phyloP scores from a whole-genome alignment of 2,888 invertebrate genomes.

The Leptinotarsa tumamoca region DNA sequence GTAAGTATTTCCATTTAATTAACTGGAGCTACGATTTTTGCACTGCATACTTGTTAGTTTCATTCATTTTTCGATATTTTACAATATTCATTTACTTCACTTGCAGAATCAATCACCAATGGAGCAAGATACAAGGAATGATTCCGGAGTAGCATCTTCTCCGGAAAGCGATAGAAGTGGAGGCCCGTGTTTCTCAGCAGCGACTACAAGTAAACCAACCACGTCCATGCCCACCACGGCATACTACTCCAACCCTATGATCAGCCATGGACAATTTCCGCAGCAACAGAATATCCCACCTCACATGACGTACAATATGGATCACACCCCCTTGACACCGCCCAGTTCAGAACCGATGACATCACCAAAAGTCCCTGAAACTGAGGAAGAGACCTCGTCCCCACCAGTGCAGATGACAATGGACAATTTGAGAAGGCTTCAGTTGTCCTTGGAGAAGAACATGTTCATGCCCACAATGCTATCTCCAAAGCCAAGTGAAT shows the following conservation, averaged over 20 bases:
- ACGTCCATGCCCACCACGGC: conserved; percentile 48
- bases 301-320: conserved; percentile 27
- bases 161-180: conserved; percentile 69
- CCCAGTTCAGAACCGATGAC: conserved; percentile 69
- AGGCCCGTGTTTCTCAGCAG: conserved; percentile 39
- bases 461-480: conserved; percentile 47
- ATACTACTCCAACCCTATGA: conserved; percentile 53
- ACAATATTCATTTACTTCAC: not conserved
- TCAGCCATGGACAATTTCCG: conserved; percentile 5
- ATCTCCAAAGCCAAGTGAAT: conserved; percentile 57
- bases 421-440: conserved; percentile 57
- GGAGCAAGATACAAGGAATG: conserved; percentile 67
- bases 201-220: conserved; percentile 31
- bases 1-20: conserved; percentile 49
- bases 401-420: conserved; percentile 57
- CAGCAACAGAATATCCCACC: conserved; percentile 34
- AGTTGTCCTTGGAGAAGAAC: conserved; percentile 62
- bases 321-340: conserved; percentile 69
- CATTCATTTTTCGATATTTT: too few relatives aligned
- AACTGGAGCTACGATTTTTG: not conserved
- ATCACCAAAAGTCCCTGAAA: conserved; percentile 54
- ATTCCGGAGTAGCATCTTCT: conserved; percentile 73
- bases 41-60: not conserved
- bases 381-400: conserved; percentile 12
- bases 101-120: conserved; percentile 72